Evolutionary conservation across 2,113 vertebrate genomes (phyloP).

Genomic region (Thalassoma bifasciatum): DNA sequence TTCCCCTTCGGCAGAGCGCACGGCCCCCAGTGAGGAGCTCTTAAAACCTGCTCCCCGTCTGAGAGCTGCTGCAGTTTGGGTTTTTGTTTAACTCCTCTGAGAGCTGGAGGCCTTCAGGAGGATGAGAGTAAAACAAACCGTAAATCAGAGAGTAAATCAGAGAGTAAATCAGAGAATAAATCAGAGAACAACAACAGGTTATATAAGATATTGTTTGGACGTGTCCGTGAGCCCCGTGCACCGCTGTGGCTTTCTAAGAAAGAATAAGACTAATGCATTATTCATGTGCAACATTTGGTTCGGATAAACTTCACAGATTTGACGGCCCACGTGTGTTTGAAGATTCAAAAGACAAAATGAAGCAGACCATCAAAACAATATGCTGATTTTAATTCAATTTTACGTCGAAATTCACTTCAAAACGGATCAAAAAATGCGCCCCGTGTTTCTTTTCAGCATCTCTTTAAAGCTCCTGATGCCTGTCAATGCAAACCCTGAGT

Average conservation of each 20-base stretch:
- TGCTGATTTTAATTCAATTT: slow-evolving; percentile 21
- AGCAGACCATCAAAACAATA: slow-evolving; percentile 65
- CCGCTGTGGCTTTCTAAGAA: slow-evolving; percentile 48
- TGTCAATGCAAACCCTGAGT: neutral
- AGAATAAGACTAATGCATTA: slow-evolving; percentile 52
- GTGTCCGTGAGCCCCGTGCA: slow-evolving; percentile 11
- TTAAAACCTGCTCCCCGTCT: slow-evolving; percentile 16
- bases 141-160: too few relatives aligned
- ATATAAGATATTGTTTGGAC: slow-evolving; percentile 16
- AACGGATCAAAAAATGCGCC: neutral
- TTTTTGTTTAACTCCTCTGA: slow-evolving; percentile 51
- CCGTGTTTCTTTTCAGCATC: slow-evolving; percentile 2
- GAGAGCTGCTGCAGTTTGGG: slow-evolving; percentile 19
- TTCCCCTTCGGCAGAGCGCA: slow-evolving; percentile 29
- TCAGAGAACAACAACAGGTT: slow-evolving; percentile 51
- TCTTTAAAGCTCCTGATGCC: neutral
- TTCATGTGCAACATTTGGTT: slow-evolving; percentile 67
- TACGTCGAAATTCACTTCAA: slow-evolving; percentile 6
- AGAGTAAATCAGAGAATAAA: too few relatives aligned
- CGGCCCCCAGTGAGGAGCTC: neutral
- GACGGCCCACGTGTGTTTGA: slow-evolving; percentile 11
- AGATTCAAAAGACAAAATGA: slow-evolving; percentile 46
- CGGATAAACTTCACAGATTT: slow-evolving; percentile 46
- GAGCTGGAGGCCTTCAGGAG: slow-evolving; percentile 29
- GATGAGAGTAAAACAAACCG: neutral